These are phyloP conservation scores for Lanius ludovicianus DNA, from an alignment of 2,113 vertebrate species.

Conservation along the genomic window DNA sequence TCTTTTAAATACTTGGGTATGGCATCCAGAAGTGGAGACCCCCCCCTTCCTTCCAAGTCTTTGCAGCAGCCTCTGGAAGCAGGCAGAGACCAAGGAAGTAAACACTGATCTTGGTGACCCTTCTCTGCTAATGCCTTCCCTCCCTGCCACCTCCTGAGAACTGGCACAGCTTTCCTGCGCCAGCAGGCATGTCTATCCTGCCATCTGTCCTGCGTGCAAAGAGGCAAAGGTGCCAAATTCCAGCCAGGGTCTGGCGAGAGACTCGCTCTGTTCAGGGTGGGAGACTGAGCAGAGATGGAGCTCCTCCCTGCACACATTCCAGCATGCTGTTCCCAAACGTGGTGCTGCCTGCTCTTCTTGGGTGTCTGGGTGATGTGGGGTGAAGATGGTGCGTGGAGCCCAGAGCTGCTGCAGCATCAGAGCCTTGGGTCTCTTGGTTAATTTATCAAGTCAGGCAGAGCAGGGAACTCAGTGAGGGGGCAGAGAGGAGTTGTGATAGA, in stretches of 20 bases:
- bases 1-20: neutral
- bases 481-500: neutral
- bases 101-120: neutral
- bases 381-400: neutral
- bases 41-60: neutral
- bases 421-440: neutral
- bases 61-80: neutral
- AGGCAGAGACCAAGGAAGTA: neutral
- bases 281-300: neutral
- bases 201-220: conserved; percentile 15
- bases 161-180: conserved; percentile 8
- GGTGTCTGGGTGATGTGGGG: rapidly evolving
- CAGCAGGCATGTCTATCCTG: conserved; percentile 39
- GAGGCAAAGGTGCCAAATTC: conserved; percentile 9
- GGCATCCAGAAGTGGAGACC: neutral
- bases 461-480: neutral
- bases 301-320: neutral
- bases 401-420: neutral
- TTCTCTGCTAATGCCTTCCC: neutral
- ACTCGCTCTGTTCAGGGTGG: neutral
- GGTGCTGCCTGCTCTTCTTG: neutral
- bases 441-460: neutral
- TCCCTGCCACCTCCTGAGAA: neutral
- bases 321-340: rapidly evolving
- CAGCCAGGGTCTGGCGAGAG: conserved; percentile 37